phyloP scores from a whole-genome alignment of 2,888 invertebrate genomes.

The Xestobium rufovillosum region DNA sequence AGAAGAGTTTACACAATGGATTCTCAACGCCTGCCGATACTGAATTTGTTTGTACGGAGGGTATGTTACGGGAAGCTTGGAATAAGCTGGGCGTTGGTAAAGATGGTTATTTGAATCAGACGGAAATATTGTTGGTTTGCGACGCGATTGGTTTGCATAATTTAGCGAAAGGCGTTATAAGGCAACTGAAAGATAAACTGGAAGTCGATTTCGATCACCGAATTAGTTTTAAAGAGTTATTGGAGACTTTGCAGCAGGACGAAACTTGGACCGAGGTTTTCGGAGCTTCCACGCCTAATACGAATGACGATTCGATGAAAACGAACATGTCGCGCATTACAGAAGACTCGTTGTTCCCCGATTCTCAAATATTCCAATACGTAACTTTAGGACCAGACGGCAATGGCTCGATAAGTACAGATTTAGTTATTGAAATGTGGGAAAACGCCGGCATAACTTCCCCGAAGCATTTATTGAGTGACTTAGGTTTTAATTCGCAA shows the following conservation, averaged over 20 bases:
- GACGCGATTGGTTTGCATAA: slow-evolving; percentile 59
- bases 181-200: slow-evolving; percentile 59
- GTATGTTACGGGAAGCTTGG: slow-evolving; percentile 58
- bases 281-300: slow-evolving; percentile 22
- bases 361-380: slow-evolving; percentile 37
- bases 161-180: slow-evolving; percentile 54
- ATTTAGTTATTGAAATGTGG: slow-evolving; percentile 63
- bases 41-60: slow-evolving; percentile 45
- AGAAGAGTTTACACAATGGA: slow-evolving; percentile 36
- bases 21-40: slow-evolving; percentile 39
- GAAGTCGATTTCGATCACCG: slow-evolving; percentile 55
- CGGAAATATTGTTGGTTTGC: slow-evolving; percentile 57
- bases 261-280: slow-evolving; percentile 40
- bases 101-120: slow-evolving; percentile 55
- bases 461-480: slow-evolving; percentile 56
- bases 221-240: slow-evolving; percentile 59
- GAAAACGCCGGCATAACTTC: slow-evolving; percentile 61
- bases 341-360: slow-evolving; percentile 32
- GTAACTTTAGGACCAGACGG: slow-evolving; percentile 40
- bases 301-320: slow-evolving; percentile 8
- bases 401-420: slow-evolving; percentile 40
- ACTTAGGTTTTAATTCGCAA: slow-evolving; percentile 56
- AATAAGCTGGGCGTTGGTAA: slow-evolving; percentile 52
- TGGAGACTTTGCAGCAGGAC: slow-evolving; percentile 53
- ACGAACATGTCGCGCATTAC: slow-evolving; percentile 2